These are phyloP conservation scores for Alectoris magna DNA, from an alignment of 2,797 vertebrate species.

Conservation along the genomic window DNA sequence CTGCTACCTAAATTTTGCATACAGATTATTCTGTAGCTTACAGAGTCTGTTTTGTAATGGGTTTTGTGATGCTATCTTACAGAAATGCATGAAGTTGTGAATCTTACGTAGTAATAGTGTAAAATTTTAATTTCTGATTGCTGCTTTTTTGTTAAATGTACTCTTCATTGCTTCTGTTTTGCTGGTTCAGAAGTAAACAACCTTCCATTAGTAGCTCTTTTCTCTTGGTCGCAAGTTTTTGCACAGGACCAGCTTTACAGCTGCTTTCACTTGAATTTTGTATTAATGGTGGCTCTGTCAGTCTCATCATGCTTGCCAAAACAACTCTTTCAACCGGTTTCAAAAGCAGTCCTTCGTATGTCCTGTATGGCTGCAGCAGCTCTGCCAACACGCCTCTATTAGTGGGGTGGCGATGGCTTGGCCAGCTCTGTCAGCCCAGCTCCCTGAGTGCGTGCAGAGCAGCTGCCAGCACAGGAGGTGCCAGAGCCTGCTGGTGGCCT, in stretches of 20 bases:
- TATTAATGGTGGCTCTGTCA: not conserved
- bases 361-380: not conserved
- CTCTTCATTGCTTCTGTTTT: not conserved
- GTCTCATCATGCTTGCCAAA: not conserved
- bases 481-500: not conserved
- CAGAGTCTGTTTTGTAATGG: not conserved
- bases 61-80: not conserved
- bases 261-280: not conserved
- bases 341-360: not conserved
- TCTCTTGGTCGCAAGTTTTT: not conserved
- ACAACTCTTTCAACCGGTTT: not conserved
- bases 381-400: constrained; percentile 11
- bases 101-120: not conserved
- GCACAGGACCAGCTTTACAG: not conserved
- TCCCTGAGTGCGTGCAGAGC: not conserved
- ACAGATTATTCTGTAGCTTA: not conserved
- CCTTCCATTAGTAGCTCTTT: not conserved
- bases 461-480: not conserved
- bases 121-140: not conserved
- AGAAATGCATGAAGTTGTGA: constrained; percentile 12
- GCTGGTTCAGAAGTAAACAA: not conserved
- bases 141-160: not conserved
- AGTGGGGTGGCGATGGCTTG: not conserved
- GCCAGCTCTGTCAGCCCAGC: not conserved
- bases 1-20: not conserved